A percentile compares a stretch with the other conserved stretches of the same genome.
Conservation (phyloP, 2,888 invertebrate genomes). For the Andrena dorsata region DNA sequence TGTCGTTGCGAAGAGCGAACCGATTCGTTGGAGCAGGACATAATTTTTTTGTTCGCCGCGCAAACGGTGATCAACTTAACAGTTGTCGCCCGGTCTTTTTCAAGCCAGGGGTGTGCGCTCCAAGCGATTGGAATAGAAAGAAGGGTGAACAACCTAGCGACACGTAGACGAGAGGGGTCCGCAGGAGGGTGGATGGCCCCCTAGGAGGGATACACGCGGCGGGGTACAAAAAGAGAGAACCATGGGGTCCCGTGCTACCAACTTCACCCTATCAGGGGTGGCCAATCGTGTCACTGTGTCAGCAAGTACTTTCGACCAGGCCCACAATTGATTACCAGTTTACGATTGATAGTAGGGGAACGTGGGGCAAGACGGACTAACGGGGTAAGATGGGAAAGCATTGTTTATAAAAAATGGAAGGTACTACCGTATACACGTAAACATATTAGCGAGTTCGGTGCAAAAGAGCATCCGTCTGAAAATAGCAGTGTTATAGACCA, state of each 20-base stretch:
- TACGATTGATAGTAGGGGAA: constrained; percentile 28
- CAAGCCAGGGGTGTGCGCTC: constrained; percentile 47
- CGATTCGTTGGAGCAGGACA: constrained; percentile 70
- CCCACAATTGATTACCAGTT: constrained; percentile 33
- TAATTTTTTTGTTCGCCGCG: constrained; percentile 71
- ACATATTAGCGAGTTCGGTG: too few species aligned
- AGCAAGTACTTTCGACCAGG: constrained; percentile 48
- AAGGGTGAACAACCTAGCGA: constrained; percentile 68
- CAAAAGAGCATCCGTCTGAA: too few species aligned
- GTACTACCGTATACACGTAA: too few species aligned
- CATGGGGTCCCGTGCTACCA: constrained; percentile 46
- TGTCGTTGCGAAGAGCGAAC: constrained; percentile 48
- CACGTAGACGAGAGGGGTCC: constrained; percentile 57
- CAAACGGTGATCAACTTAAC: constrained; percentile 63
- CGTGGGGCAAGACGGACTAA: too few species aligned
- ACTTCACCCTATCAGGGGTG: constrained; percentile 68
- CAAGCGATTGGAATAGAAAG: constrained; percentile 66
- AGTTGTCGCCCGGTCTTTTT: constrained; percentile 58
- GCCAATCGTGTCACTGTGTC: constrained; percentile 83
- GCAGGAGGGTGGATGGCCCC: constrained; percentile 49
- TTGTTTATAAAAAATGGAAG: too few species aligned
- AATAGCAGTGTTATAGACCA: too few species aligned
- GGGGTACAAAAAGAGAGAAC: constrained; percentile 48
- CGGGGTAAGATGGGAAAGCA: too few species aligned
- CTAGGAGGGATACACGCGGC: constrained; percentile 15